Conservation (phyloP, 1,140 invertebrate species). For the Sitobion miscanthi region DNA sequence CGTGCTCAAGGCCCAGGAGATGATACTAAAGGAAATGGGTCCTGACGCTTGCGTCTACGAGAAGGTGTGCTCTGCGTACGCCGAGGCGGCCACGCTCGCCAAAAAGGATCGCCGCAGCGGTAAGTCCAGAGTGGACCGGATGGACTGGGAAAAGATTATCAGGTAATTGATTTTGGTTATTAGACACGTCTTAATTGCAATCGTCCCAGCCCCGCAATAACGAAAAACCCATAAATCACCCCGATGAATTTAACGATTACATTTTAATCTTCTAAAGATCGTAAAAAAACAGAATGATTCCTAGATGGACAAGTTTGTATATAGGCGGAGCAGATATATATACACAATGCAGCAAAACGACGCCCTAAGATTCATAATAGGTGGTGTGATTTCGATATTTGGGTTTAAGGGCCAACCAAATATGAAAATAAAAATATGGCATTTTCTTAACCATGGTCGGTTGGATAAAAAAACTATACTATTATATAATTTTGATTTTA, state of each 20-base stretch:
- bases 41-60: constrained; percentile 75
- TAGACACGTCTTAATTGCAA: neutral
- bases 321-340: neutral
- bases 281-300: neutral
- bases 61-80: constrained; percentile 73
- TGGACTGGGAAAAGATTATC: constrained; percentile 59
- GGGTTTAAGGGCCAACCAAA: neutral
- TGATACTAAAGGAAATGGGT: constrained; percentile 72
- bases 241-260: neutral
- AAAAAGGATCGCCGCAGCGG: neutral
- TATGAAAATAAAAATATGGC: too few species aligned
- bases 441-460: too few species aligned
- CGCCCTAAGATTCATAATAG: too few species aligned
- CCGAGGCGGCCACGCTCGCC: constrained; percentile 61
- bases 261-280: neutral
- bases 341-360: neutral
- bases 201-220: too few species aligned
- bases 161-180: constrained; percentile 41
- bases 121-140: neutral
- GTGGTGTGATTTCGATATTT: neutral
- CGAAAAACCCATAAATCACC: neutral
- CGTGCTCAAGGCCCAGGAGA: constrained; percentile 73
- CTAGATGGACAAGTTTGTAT: neutral
- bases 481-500: too few species aligned
- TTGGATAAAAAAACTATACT: too few species aligned